Base-by-base conservation (phyloP, 2,888 invertebrate species). In the Heliconius ethilla region DNA sequence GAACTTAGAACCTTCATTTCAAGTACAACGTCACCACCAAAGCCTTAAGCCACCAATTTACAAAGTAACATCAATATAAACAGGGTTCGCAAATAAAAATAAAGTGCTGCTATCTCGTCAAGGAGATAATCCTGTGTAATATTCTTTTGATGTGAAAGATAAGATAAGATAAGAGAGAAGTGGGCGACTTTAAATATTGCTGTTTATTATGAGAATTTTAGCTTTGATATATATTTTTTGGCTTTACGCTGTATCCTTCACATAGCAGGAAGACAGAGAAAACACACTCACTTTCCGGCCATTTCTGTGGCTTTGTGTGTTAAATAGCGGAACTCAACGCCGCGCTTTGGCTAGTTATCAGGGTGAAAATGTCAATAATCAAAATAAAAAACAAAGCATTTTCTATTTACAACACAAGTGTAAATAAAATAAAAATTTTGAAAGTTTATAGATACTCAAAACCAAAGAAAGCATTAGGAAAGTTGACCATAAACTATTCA, bases 61-160 rank as follows among this genome's bases (percentile, higher is more conserved):
- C 62, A 63, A 62, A 74, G 40, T 40, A 74, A 25, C 62, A 29
- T 66, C 37, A 55, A 70, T 72, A 72, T 77, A 33, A 55, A 55
- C 40, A 33, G 59, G 11, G 67, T 65, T 33, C 45, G 67, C 33
- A 75, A 40, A 76, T 62, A 70, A 70, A 70, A 63, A 62, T 63
- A 69, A 76, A 62, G 62, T 76, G 70, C 62, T 51, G 4, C 22
- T 66, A 51, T 37, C 27, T 72, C 72, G 29, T 55, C 76, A 77
- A 77, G 55, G 76, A 72, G 76, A 77, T 77, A 66, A 76, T 76
- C 76, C 65, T 9, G 15, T 51, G 65, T 72, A 66, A 77, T 72
- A 77, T 65, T 65, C 72, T 55, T 65, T 66, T 63, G 55, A 67
- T 75, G 37, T 73, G 6, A 51, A 51, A 37, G n/a, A 72, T 72